Evolutionary conservation across 1,140 invertebrate genomes (phyloP).

Genomic region (Nephila pilipes): DNA sequence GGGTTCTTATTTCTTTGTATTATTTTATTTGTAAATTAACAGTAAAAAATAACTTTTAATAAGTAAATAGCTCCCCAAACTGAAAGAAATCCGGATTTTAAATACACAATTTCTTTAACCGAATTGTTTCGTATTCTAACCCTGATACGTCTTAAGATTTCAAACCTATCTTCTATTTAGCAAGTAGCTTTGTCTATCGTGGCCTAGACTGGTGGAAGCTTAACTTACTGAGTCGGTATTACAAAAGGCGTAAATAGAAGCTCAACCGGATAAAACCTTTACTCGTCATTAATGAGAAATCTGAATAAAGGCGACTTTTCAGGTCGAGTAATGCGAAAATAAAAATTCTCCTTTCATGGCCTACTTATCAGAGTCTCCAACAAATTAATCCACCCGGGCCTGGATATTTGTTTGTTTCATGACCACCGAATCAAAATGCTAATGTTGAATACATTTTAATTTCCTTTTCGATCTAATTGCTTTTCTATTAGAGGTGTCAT

Average conservation of each 20-base stretch:
- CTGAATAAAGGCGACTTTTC: slow-evolving; percentile 24
- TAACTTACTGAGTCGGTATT: slow-evolving; percentile 4
- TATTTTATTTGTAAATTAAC: too few relatives aligned
- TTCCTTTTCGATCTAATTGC: slow-evolving; percentile 73
- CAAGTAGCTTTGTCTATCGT: not conserved
- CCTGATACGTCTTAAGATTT: not conserved
- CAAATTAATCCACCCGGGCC: slow-evolving; percentile 64
- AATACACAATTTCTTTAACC: too few relatives aligned
- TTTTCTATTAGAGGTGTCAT: slow-evolving; percentile 69
- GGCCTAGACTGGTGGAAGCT: not conserved
- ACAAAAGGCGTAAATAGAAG: slow-evolving; percentile 24
- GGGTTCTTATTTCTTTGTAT: too few relatives aligned
- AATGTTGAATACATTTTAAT: slow-evolving; percentile 72
- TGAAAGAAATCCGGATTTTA: too few relatives aligned
- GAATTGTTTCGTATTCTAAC: not conserved
- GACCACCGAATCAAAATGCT: slow-evolving; percentile 71
- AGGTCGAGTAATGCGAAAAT: slow-evolving; percentile 4
- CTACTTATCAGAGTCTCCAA: slow-evolving; percentile 36
- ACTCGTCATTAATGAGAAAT: slow-evolving; percentile 57
- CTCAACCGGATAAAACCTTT: slow-evolving; percentile 38
- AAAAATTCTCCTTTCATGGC: slow-evolving; percentile 62
- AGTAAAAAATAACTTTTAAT: too few relatives aligned
- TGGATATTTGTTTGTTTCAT: slow-evolving; percentile 64
- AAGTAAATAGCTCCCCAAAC: too few relatives aligned
- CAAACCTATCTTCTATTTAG: not conserved